Percentiles rank a stretch among this genome's conserved stretches.
These are phyloP conservation scores for Myrmophylax atrothorax DNA, from an alignment of 2,113 vertebrate species.

Conservation along the genomic window DNA sequence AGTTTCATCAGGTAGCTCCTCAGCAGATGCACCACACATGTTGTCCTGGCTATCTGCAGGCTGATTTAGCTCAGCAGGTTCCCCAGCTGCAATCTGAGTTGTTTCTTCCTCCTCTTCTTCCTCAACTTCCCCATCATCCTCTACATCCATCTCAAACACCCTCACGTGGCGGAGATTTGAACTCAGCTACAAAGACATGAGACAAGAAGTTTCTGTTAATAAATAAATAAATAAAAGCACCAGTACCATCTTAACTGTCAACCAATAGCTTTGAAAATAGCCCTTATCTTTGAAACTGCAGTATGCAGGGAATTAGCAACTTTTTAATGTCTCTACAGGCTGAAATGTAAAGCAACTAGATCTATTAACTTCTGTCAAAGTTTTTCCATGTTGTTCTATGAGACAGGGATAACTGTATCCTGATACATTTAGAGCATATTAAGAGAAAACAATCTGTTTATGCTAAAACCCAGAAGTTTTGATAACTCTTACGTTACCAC, in stretches of 20 bases:
- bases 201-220: background rate
- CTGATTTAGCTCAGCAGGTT: conserved; percentile 64
- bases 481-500: background rate
- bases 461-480: background rate
- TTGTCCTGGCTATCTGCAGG: conserved; percentile 23
- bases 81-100: conserved; percentile 15
- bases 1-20: conserved; percentile 39
- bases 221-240: background rate
- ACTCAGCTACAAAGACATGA: conserved; percentile 81
- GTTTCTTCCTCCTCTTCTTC: conserved; percentile 82
- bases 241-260: background rate
- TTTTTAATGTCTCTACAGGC: background rate
- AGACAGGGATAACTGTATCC: background rate
- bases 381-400: background rate
- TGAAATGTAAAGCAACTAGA: background rate
- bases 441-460: background rate
- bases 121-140: conserved; percentile 90
- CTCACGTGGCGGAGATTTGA: conserved; percentile 92
- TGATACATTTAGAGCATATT: background rate
- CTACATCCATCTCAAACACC: conserved; percentile 98
- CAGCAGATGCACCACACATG: background rate
- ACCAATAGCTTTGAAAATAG: background rate
- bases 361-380: background rate
- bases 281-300: background rate
- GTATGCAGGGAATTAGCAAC: background rate